Evolutionary conservation across 2,113 vertebrate species (phyloP).

Genomic region (Capreolus pygargus): DNA sequence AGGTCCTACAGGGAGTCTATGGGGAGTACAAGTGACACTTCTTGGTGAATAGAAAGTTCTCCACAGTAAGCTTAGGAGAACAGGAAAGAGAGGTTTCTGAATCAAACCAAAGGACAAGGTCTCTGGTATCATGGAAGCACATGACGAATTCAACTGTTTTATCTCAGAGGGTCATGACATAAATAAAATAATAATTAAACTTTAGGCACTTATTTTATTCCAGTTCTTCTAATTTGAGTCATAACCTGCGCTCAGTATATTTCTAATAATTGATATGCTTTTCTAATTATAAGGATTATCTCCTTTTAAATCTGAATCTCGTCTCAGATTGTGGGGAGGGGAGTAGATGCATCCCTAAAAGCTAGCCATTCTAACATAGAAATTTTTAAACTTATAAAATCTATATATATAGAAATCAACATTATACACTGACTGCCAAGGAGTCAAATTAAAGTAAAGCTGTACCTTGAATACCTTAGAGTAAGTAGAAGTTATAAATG

Average conservation of each 20-base stretch:
- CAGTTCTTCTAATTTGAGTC: not conserved
- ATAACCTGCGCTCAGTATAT: not conserved
- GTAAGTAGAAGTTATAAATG: slow-evolving; percentile 54
- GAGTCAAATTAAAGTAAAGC: slow-evolving; percentile 36
- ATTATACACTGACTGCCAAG: slow-evolving; percentile 25
- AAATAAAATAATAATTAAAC: slow-evolving; percentile 27
- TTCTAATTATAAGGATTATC: slow-evolving; percentile 4
- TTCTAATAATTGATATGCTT: not conserved
- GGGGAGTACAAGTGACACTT: not conserved
- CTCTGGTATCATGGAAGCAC: not conserved
- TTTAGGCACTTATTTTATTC: not conserved
- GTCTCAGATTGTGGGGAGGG: not conserved
- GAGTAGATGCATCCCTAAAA: not conserved
- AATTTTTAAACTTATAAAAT: slow-evolving; percentile 42
- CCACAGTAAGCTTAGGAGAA: slow-evolving; percentile 4
- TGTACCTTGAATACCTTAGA: slow-evolving; percentile 59
- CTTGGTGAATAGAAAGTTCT: not conserved
- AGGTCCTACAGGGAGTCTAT: not conserved
- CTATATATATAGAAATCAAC: not conserved
- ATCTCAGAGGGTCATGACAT: not conserved
- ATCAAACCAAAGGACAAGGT: not conserved
- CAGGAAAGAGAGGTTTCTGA: not conserved
- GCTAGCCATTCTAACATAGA: not conserved
- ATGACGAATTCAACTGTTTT: not conserved
- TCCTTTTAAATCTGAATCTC: not conserved